These are phyloP conservation scores for Brienomyrus longianalis DNA, from an alignment of 2,113 vertebrate genomes.

Conservation along the genomic window DNA sequence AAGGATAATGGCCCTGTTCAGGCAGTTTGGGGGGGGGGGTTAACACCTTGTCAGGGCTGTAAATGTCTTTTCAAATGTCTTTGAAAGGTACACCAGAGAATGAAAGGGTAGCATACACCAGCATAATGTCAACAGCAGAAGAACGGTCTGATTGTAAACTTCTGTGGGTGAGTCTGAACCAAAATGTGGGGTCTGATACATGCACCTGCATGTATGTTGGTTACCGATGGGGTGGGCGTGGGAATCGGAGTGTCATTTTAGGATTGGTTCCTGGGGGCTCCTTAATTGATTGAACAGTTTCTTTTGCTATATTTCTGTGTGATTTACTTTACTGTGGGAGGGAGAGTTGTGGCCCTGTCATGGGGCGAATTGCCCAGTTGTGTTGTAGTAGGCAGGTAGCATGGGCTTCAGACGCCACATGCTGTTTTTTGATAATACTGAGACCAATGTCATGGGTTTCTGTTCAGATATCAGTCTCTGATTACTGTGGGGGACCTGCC, in stretches of 20 bases:
- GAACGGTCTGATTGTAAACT: constrained; percentile 17
- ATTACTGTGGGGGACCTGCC: not conserved
- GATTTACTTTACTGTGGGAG: not conserved
- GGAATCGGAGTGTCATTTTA: not conserved
- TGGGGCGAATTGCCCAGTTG: not conserved
- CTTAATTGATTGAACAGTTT: not conserved
- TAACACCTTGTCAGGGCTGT: constrained; percentile 1
- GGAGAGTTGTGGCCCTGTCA: not conserved
- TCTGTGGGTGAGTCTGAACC: not conserved
- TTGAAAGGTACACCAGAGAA: not conserved
- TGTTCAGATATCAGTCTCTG: not conserved
- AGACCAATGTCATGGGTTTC: not conserved
- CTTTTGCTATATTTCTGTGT: not conserved
- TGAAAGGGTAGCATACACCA: not conserved
- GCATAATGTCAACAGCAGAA: not conserved
- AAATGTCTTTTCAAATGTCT: not conserved
- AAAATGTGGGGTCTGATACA: not conserved
- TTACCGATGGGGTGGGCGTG: not conserved
- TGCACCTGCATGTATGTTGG: not conserved
- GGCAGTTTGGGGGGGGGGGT: not conserved
- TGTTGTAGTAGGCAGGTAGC: not conserved
- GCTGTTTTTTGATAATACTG: not conserved
- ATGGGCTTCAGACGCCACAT: not conserved
- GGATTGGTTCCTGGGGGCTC: not conserved
- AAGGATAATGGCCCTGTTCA: not conserved